Conservation (phyloP, 2,113 vertebrate species). For the Melozone crissalis region DNA sequence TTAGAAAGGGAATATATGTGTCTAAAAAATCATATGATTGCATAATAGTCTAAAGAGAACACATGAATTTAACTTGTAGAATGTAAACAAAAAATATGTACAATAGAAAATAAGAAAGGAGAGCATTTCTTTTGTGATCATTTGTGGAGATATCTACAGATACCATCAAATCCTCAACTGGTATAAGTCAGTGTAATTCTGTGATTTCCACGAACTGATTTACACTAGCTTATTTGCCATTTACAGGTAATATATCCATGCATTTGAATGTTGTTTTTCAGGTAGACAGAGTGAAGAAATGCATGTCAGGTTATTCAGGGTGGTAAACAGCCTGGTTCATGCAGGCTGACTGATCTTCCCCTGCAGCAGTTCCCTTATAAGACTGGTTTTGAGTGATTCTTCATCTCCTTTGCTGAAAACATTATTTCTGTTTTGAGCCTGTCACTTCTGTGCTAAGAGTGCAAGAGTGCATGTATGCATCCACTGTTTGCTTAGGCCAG, state of each 20-base stretch:
- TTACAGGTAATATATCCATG: constrained; percentile 17
- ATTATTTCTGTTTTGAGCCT: constrained; percentile 47
- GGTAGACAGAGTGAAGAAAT: constrained; percentile 55
- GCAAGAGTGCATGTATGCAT: constrained; percentile 1
- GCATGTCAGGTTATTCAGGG: constrained; percentile 11
- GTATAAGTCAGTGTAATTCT: not conserved
- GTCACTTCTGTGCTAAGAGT: constrained; percentile 39
- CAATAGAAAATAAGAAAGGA: not conserved
- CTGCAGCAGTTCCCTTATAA: constrained; percentile 56
- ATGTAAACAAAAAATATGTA: not conserved
- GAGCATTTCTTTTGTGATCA: not conserved
- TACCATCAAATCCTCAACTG: not conserved
- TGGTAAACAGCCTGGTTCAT: constrained; percentile 47
- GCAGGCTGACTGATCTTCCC: constrained; percentile 48
- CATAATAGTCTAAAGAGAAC: not conserved
- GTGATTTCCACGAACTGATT: not conserved
- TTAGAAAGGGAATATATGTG: not conserved
- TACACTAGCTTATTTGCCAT: constrained; percentile 30
- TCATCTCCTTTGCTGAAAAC: constrained; percentile 56
- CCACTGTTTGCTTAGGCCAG: constrained; percentile 19
- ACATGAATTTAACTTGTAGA: not conserved
- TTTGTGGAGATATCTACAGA: not conserved
- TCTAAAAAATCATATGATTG: not conserved
- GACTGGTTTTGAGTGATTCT: constrained; percentile 53
- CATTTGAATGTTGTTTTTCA: constrained; percentile 34